These are phyloP conservation scores for Oryctes rhinoceros DNA, from an alignment of 1,140 invertebrate genomes.

Conservation along the genomic window DNA sequence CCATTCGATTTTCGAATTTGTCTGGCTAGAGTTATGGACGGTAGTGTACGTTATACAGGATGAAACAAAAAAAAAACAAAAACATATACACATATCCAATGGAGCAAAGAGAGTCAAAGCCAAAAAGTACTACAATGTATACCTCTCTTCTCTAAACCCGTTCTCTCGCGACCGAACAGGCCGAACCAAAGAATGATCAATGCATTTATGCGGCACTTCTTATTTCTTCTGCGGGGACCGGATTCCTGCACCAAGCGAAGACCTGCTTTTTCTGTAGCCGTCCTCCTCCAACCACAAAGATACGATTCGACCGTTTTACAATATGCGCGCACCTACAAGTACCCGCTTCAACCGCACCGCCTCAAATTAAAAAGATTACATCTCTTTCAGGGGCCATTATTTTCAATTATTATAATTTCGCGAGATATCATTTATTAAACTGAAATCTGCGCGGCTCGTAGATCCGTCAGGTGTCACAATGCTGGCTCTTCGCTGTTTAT, in stretches of 20 bases:
- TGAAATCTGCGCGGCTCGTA: slow-evolving; percentile 21
- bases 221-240: slow-evolving; percentile 52
- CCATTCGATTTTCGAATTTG: background rate
- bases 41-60: background rate
- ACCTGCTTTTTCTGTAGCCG: slow-evolving; percentile 48
- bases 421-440: slow-evolving; percentile 40
- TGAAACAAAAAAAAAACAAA: background rate
- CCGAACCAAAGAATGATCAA: slow-evolving; percentile 54
- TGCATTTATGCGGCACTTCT: slow-evolving; percentile 57
- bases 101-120: slow-evolving; percentile 46
- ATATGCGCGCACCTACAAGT: background rate
- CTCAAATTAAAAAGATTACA: slow-evolving; percentile 39
- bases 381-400: slow-evolving; percentile 35
- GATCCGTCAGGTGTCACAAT: slow-evolving; percentile 24
- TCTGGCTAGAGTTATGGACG: background rate
- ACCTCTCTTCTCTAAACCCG: slow-evolving; percentile 50
- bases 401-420: slow-evolving; percentile 39
- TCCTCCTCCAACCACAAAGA: background rate
- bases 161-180: slow-evolving; percentile 49
- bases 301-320: background rate
- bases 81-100: background rate
- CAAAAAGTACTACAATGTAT: slow-evolving; percentile 50
- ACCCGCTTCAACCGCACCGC: background rate
- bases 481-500: slow-evolving; percentile 8
- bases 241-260: slow-evolving; percentile 51